These are phyloP conservation scores for Macrosteles quadrilineatus DNA, from an alignment of 1,140 invertebrate genomes.

Conservation along the genomic window DNA sequence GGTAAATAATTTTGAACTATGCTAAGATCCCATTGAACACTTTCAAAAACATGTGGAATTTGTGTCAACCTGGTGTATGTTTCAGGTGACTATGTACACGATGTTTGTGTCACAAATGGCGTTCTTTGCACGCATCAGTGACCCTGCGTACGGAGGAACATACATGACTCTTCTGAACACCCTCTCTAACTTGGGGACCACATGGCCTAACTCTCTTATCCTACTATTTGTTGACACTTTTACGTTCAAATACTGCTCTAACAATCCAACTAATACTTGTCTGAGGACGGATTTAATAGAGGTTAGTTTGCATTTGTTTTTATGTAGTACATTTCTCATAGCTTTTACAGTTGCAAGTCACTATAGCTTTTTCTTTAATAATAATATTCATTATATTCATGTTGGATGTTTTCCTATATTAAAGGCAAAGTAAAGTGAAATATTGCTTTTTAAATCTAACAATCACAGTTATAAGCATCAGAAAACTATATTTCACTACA, in stretches of 20 bases:
- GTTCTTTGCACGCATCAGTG: constrained; percentile 85
- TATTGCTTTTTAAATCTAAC: too few species aligned
- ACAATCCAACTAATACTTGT: constrained; percentile 56
- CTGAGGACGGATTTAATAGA: constrained; percentile 54
- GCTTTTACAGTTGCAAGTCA: too few species aligned
- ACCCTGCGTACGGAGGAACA: constrained; percentile 93
- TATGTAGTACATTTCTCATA: constrained; percentile 43
- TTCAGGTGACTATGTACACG: constrained; percentile 65
- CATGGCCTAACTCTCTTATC: constrained; percentile 93
- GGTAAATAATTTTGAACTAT: too few species aligned
- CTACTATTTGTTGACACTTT: constrained; percentile 91
- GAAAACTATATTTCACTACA: too few species aligned
- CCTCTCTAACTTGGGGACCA: constrained; percentile 92
- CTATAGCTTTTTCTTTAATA: too few species aligned
- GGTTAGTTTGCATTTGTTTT: constrained; percentile 47
- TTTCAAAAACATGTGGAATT: too few species aligned
- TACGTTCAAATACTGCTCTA: constrained; percentile 75
- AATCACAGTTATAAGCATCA: too few species aligned
- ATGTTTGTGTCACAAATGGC: constrained; percentile 85
- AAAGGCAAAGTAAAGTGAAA: too few species aligned
- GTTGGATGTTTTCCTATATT: too few species aligned
- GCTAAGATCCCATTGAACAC: too few species aligned
- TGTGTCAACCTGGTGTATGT: too few species aligned
- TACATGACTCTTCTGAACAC: constrained; percentile 99
- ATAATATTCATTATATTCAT: too few species aligned